Evolutionary conservation across 2,888 invertebrate species (phyloP).

Genomic region (Brenthis ino): DNA sequence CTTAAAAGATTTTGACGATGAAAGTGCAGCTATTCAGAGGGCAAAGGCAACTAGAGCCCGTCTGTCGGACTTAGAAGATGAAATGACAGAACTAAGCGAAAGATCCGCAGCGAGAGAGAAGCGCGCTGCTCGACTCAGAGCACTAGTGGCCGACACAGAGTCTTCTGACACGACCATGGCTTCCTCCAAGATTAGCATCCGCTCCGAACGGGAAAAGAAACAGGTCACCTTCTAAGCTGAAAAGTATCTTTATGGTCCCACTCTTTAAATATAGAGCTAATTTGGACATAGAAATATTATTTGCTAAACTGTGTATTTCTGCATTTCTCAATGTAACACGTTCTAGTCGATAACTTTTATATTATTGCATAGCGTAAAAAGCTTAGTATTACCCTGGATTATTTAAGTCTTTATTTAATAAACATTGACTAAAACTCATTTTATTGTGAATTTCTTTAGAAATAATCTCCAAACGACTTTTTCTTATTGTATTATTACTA

Average conservation of each 20-base stretch:
- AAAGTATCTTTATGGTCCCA: slow-evolving; percentile 38
- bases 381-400: slow-evolving; percentile 66
- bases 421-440: not conserved
- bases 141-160: slow-evolving; percentile 85
- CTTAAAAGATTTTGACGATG: slow-evolving; percentile 74
- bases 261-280: slow-evolving; percentile 30
- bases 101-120: slow-evolving; percentile 87
- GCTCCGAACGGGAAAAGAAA: slow-evolving; percentile 75
- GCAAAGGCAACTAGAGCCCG: slow-evolving; percentile 86
- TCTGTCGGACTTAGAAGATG: slow-evolving; percentile 87
- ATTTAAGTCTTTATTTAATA: slow-evolving; percentile 48
- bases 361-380: slow-evolving; percentile 70
- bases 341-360: slow-evolving; percentile 70
- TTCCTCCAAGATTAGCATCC: slow-evolving; percentile 66
- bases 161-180: slow-evolving; percentile 59
- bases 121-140: slow-evolving; percentile 86
- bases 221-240: slow-evolving; percentile 72
- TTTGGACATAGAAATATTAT: slow-evolving; percentile 56
- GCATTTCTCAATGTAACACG: slow-evolving; percentile 66
- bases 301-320: slow-evolving; percentile 65
- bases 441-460: not conserved
- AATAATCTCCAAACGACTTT: too few species aligned
- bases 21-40: slow-evolving; percentile 83
- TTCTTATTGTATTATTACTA: too few species aligned
- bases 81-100: slow-evolving; percentile 88